Evolutionary conservation across 2,113 vertebrate species (phyloP), one percentile per base, ranked within the genome.

Genomic region (Passer domesticus): DNA sequence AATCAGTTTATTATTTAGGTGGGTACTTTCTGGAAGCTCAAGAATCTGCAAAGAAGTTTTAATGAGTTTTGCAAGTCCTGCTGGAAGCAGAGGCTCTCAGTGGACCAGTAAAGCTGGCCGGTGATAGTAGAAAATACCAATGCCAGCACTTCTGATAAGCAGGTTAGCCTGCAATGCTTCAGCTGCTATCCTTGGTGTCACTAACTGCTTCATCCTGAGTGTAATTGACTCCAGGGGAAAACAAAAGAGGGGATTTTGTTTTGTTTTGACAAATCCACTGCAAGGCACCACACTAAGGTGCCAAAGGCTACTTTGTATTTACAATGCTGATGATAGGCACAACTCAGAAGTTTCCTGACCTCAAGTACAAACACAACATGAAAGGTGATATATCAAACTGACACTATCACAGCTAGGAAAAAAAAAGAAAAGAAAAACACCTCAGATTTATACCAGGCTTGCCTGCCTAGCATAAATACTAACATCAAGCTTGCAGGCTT

Each of bases 301-400:
- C 90, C 92, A 96, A 97, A 97, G 87, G 94, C 91, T 94, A 93
- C 88, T 95, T 92, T 94, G 91, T 96, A 96, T 93, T 95, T 96
- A 94, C 74, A 97, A 96, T 69, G 69, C 87, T 91, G 83, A 94
- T 92, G 96, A 96, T 94, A 95, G 49, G 31, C 68, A 96, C 88
- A 94, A 92, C 83, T 94, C 64, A 91, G 97, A 96, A 96, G 89
- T 96, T 97, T 96, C 80, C 89, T 95, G 92, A 95, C 97, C 84
- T 90, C 93, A 96, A 95, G 82, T 97, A 95, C 92, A 97, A 94
- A 95, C 92, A 92, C 90, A 96, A 82, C 88, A 95, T 81, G 83
- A 97, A 96, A 96, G 95, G 97, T 95, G 96, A 97, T 97, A 95
- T 63, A 97, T 97, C 97, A 97, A 97, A 95, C 89, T 96, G 96